Evolutionary conservation across 2,888 invertebrate genomes (phyloP).

Genomic region (Melolontha melolontha): DNA sequence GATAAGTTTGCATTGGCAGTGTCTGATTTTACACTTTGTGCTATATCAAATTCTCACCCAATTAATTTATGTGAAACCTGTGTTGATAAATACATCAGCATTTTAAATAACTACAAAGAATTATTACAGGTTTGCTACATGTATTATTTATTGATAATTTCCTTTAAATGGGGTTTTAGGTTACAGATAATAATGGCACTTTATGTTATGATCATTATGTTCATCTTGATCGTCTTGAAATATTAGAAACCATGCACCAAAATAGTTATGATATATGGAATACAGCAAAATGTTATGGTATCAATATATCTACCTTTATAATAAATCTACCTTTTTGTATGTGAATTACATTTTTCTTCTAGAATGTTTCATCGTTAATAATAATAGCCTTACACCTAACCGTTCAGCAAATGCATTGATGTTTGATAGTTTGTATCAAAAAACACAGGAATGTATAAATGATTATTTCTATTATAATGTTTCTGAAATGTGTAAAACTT

Average conservation of each 20-base stretch:
- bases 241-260: constrained; percentile 70
- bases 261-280: constrained; percentile 71
- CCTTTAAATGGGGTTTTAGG: constrained; percentile 48
- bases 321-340: constrained; percentile 51
- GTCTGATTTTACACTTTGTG: constrained; percentile 72
- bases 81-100: constrained; percentile 68
- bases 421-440: constrained; percentile 67
- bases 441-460: constrained; percentile 66
- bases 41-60: constrained; percentile 72
- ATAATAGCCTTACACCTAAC: constrained; percentile 61
- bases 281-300: constrained; percentile 75
- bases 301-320: no score
- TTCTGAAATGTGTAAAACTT: constrained; percentile 67
- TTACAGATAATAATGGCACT: constrained; percentile 65
- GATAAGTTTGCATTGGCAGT: constrained; percentile 69
- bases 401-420: constrained; percentile 67
- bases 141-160: background rate
- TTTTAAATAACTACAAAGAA: constrained; percentile 68
- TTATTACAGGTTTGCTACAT: constrained; percentile 62
- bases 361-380: constrained; percentile 71
- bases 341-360: constrained; percentile 48
- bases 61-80: constrained; percentile 73
- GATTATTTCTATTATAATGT: constrained; percentile 56
- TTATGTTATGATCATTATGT: constrained; percentile 70
- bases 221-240: constrained; percentile 74